Evolutionary conservation across 2,888 invertebrate species (phyloP).

Genomic region (Drosophila phalerata): DNA sequence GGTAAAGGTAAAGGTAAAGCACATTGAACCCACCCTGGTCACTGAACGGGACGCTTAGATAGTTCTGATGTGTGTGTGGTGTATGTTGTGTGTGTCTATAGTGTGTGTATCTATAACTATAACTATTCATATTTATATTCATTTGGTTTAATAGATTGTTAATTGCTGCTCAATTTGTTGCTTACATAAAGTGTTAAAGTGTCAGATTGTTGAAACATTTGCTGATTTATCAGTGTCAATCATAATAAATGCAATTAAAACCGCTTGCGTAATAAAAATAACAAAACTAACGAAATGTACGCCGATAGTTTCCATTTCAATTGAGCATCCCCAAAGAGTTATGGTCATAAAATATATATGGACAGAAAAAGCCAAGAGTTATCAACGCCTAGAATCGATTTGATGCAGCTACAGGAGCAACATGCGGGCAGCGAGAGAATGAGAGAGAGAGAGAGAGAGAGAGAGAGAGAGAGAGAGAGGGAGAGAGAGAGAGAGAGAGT

Average conservation of each 20-base stretch:
- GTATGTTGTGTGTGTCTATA: neutral
- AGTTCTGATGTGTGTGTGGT: neutral
- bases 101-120: conserved; percentile 13
- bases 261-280: conserved; percentile 4
- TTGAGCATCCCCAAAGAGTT: conserved; percentile 34
- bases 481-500: neutral
- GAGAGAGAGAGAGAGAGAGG: neutral
- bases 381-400: conserved; percentile 56
- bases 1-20: conserved; percentile 61
- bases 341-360: conserved; percentile 43
- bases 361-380: conserved; percentile 41
- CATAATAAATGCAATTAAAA: conserved; percentile 76
- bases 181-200: conserved; percentile 50
- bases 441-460: neutral
- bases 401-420: conserved; percentile 23
- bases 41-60: conserved; percentile 41
- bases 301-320: conserved; percentile 69
- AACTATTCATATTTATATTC: conserved; percentile 57
- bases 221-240: conserved; percentile 70
- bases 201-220: conserved; percentile 2
- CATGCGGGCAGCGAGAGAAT: conserved; percentile 1
- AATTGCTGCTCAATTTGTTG: conserved; percentile 65
- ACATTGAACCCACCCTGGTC: conserved; percentile 73
- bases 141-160: conserved; percentile 67
- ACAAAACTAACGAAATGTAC: conserved; percentile 46